Percentiles rank a stretch among this genome's conserved stretches.
Conservation (phyloP, 2,113 vertebrate species). For the Steatornis caripensis region DNA sequence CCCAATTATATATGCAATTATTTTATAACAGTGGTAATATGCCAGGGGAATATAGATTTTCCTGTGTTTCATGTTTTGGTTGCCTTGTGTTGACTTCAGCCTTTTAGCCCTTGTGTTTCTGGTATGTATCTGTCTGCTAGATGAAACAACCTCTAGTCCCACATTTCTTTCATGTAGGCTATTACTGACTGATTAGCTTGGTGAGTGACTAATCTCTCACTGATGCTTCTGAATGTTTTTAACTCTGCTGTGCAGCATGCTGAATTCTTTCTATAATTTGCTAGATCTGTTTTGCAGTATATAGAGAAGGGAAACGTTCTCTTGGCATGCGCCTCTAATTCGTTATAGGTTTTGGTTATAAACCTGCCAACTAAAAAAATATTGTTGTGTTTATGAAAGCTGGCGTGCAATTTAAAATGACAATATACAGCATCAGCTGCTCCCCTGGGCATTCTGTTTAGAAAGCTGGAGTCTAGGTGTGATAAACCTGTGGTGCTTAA, state of each 20-base stretch:
- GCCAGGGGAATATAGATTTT: neutral
- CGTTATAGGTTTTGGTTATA: neutral
- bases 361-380: neutral
- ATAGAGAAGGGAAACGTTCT: neutral
- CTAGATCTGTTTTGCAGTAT: neutral
- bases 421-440: neutral
- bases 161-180: neutral
- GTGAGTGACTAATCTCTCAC: neutral
- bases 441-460: neutral
- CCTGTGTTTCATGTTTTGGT: neutral
- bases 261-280: neutral
- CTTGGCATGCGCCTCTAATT: neutral
- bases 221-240: neutral
- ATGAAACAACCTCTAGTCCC: neutral
- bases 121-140: neutral
- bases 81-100: neutral
- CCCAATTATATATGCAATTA: neutral
- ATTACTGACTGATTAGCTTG: neutral
- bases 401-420: neutral
- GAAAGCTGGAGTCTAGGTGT: neutral
- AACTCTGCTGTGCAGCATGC: neutral
- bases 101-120: neutral
- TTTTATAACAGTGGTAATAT: neutral
- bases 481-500: neutral
- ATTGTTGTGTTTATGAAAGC: neutral